Percentiles rank a stretch among this genome's conserved stretches.
phyloP scores from a whole-genome alignment of 2,888 invertebrate genomes.

The Ectemnius cavifrons region DNA sequence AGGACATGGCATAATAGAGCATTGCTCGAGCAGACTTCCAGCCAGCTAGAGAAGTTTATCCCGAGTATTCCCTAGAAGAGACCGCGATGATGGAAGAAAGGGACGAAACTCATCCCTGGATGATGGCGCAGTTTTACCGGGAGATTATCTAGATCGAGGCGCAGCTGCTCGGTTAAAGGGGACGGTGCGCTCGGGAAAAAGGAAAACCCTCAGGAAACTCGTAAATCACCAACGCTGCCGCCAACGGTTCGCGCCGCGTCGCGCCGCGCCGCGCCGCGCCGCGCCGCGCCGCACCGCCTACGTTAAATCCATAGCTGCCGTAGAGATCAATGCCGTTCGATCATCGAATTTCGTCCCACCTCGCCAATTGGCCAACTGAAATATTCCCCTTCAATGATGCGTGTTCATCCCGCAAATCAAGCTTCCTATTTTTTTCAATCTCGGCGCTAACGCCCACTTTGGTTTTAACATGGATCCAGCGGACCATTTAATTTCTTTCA shows the following conservation, averaged over 20 bases:
- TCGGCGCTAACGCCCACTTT: no score
- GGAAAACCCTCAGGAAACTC: constrained; percentile 35
- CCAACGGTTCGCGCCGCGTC: constrained; percentile 1
- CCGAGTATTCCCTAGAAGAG: background rate
- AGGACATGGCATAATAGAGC: no score
- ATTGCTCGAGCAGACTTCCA: no score
- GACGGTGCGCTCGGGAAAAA: background rate
- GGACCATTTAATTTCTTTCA: no score
- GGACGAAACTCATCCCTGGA: constrained; percentile 8
- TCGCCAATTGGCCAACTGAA: no score
- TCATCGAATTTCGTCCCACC: constrained; percentile 5
- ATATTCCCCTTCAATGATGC: no score
- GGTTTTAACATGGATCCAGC: no score
- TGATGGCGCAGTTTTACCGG: constrained; percentile 25
- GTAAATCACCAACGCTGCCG: constrained; percentile 31
- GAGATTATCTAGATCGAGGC: constrained; percentile 23
- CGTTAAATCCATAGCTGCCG: background rate
- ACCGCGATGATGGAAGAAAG: constrained; percentile 5
- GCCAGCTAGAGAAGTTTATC: constrained; percentile 12
- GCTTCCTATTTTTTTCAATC: no score
- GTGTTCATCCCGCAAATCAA: no score
- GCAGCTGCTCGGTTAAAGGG: background rate
- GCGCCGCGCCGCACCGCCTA: background rate
- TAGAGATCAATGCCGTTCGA: background rate
- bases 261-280: no score